phyloP scores from a whole-genome alignment of 2,113 vertebrate species.

The Oceanodroma tethys region DNA sequence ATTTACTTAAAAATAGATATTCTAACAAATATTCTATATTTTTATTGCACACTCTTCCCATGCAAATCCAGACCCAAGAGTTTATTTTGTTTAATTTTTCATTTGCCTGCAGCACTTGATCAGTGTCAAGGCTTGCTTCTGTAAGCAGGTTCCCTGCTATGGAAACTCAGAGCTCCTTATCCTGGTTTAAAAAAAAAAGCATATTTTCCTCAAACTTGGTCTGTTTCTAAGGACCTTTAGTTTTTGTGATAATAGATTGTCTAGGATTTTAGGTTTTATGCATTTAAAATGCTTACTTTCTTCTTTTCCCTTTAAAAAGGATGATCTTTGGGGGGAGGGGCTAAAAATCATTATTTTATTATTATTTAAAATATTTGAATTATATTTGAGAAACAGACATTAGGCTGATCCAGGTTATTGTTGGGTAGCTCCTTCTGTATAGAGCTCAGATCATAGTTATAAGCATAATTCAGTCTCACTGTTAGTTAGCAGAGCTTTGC shows the following conservation, averaged over 20 bases:
- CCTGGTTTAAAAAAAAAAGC: background rate
- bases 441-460: background rate
- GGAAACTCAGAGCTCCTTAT: background rate
- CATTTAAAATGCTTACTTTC: background rate
- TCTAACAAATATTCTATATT: constrained; percentile 24
- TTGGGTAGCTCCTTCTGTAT: background rate
- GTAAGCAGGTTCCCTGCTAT: background rate
- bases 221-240: background rate
- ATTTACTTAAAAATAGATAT: background rate
- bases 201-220: background rate
- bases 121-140: background rate
- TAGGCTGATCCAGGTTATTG: background rate
- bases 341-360: background rate
- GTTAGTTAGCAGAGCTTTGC: background rate
- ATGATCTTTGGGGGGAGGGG: background rate
- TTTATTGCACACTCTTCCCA: background rate
- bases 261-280: background rate
- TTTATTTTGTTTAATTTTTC: background rate
- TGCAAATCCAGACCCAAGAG: background rate
- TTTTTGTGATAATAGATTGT: background rate
- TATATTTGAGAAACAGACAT: background rate
- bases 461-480: background rate
- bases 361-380: background rate
- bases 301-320: background rate
- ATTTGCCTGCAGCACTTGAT: background rate